Conservation (phyloP, 2,888 invertebrate genomes). For the Xestia ashworthii region DNA sequence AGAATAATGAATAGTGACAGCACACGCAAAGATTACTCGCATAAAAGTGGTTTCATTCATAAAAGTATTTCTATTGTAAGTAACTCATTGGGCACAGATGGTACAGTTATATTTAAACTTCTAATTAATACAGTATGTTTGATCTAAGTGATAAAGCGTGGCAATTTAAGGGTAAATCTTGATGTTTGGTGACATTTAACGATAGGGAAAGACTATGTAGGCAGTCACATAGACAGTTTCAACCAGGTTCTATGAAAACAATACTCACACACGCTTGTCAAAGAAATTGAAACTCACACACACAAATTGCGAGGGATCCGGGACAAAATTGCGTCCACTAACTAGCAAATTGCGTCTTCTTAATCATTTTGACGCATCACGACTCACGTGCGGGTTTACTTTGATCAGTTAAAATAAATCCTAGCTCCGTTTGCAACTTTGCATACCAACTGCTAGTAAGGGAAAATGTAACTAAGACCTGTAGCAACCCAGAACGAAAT, state of each 20-base stretch:
- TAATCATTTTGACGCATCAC: neutral
- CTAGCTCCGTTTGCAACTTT: neutral
- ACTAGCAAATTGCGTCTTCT: neutral
- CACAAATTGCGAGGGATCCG: neutral
- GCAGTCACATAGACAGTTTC: neutral
- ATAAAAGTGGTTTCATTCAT: constrained; percentile 47
- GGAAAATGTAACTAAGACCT: neutral
- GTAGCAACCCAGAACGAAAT: no score
- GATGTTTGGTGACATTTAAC: neutral
- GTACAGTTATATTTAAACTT: neutral
- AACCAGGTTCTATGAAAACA: neutral
- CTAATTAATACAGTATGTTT: no score
- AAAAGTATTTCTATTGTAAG: constrained; percentile 21
- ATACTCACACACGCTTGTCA: neutral
- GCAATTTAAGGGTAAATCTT: neutral
- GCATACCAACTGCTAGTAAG: neutral
- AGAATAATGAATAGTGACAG: constrained; percentile 55
- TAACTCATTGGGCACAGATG: neutral
- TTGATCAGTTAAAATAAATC: neutral
- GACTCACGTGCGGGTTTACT: neutral
- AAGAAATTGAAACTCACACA: neutral
- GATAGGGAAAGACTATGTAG: neutral
- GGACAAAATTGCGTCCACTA: neutral
- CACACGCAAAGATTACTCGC: constrained; percentile 41
- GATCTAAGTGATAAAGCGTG: neutral